Base-by-base conservation (phyloP, 2,888 invertebrate species). In the Lasioglossum malachurum region DNA sequence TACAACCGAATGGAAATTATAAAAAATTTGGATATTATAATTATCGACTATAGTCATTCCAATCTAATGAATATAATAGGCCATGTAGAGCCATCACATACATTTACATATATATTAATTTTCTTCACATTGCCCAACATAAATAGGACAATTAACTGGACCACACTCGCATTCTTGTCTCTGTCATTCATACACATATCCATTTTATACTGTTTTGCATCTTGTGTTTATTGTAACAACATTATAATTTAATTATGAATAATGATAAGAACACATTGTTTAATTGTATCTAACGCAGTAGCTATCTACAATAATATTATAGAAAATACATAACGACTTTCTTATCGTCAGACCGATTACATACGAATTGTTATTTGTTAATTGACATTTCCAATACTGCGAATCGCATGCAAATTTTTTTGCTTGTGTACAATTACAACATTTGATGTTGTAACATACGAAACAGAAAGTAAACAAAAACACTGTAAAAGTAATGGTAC, bases 371-470 rank as follows among this genome's bases (percentile, higher is more conserved):
- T 85, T 90, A 87, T 73, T 82, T 83, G 79, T 90, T 92, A 93
- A 93, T 93, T 93, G 93, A 93, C 93, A 90, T 93, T 92, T 93
- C 91, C 91, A 93, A 92, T 93, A 93, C 91, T 91, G 91, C 89
- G 90, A 89, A 85, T 91, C 87, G 86, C 84, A 88, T 89, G 84
- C 74, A 80, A 88, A 84, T 69, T 80, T 86, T 83, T 82, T 72
- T 78, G 8, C 75, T 31, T 31, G 35, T 80, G 53, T 71, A 83
- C 16, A 67, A 72, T 75, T 67, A 67, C 53, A 64, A 82, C 23
- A 67, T 83, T 72, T n/a, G 72, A 79, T 57, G 82, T 41, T 79
- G 49, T 41, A 69, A 77, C 23, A 46, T 38, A 79, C 23, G 19
- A 41, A 44, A 41, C 57, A 10, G 75, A 57, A 73, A 49, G 75